phyloP scores from a whole-genome alignment of 2,113 vertebrate genomes.

The Sardina pilchardus region DNA sequence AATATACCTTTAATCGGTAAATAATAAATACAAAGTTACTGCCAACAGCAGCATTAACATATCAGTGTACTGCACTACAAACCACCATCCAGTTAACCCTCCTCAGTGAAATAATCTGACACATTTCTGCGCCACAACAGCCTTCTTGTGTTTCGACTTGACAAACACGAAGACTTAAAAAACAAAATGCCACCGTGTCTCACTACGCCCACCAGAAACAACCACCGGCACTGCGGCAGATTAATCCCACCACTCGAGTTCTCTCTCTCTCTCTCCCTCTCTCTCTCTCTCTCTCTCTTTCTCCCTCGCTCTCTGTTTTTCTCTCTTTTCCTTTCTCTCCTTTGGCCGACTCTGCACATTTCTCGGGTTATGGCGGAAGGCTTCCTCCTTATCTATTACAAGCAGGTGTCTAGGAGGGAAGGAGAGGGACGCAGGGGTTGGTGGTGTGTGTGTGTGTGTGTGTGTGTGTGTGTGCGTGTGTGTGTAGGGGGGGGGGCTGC shows the following conservation, averaged over 20 bases:
- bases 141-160: background rate
- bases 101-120: background rate
- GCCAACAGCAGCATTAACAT: too few relatives aligned
- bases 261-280: background rate
- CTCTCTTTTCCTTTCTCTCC: background rate
- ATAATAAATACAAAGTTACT: too few relatives aligned
- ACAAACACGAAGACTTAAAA: background rate
- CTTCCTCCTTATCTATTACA: conserved; percentile 20
- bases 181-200: background rate
- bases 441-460: background rate
- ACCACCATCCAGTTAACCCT: background rate
- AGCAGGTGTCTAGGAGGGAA: background rate
- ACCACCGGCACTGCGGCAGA: background rate
- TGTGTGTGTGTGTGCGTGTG: background rate
- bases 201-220: background rate
- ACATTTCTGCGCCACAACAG: background rate
- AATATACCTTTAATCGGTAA: too few relatives aligned
- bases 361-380: conserved; percentile 5
- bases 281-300: background rate
- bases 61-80: background rate
- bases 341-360: conserved; percentile 17
- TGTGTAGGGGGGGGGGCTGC: background rate
- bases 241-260: background rate
- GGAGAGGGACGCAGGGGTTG: background rate
- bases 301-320: background rate